Base-by-base conservation (phyloP, 2,888 invertebrate genomes). In the Tricholauxania praeusta region DNA sequence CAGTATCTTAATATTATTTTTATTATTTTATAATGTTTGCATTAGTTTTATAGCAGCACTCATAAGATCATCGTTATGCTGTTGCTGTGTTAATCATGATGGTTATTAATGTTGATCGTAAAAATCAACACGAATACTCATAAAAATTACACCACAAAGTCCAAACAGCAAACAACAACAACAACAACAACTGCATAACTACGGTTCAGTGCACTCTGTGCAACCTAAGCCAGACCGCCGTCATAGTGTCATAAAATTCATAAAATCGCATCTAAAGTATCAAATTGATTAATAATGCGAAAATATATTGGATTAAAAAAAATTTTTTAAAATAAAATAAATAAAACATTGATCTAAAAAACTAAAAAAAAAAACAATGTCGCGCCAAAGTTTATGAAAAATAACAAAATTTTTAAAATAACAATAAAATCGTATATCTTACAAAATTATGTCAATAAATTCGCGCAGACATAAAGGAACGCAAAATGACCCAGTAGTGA, bases 251-350 rank as follows among this genome's bases (percentile, higher is more conserved):
- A 55, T 48, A 39, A 39, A 39, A 39, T 55, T 57, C 57, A 60
- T 59, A 51, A 65, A 69, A 69, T 28, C 49, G 63, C 39, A 39
- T 70, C 49, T 70, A 63, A 63, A 63, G 63, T 70, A 70, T 70
- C 70, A 70, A 70, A 70, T 70, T 70, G 70, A 63, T 70, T 70
- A 70, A 70, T 63, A 70, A 70, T 69, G 69, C 69, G 69, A 69
- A 60, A 69, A 52, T 57, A 69, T 17, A 17, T 8, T 39, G 28
- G 39, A 47, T 47, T 19, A 59, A 48, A 39, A 55, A 15, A 6
- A 68, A 68, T 48, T 28, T 28, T 4, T 28, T 28, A 28, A 51
- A 5, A 4, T 28, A 66, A 10, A 66, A 17, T 7, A 52, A 53
- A 51, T 53, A 52, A 15, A 63, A 17, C 10, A 47, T 39, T 17